Evolutionary conservation across 2,888 invertebrate genomes (phyloP).

Genomic region (Temnothorax unifasciatus): DNA sequence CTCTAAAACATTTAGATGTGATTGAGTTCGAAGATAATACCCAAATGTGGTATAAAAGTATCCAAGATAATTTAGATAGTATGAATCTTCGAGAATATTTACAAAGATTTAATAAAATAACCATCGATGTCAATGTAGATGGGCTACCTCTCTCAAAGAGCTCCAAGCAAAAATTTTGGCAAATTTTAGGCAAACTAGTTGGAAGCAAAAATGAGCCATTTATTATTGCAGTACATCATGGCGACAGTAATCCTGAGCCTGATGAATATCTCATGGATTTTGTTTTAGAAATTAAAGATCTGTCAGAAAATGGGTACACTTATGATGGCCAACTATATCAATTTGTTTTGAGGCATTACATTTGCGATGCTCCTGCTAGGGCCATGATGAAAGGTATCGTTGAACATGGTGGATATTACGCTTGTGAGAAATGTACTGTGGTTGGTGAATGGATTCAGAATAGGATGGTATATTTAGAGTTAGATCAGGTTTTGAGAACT

Average conservation of each 20-base stretch:
- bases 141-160: background rate
- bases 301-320: slow-evolving; percentile 1
- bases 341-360: background rate
- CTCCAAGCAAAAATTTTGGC: slow-evolving; percentile 8
- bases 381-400: background rate
- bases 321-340: background rate
- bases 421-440: slow-evolving; percentile 8
- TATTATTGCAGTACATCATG: slow-evolving; percentile 3
- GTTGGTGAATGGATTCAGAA: slow-evolving; percentile 6
- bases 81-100: slow-evolving; percentile 10
- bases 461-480: background rate
- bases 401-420: background rate
- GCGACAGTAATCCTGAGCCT: background rate
- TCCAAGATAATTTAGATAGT: background rate
- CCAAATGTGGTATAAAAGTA: slow-evolving; percentile 9
- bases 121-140: background rate
- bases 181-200: slow-evolving; percentile 16
- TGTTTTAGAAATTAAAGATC: background rate
- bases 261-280: background rate
- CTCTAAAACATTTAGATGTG: background rate
- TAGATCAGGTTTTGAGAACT: background rate
- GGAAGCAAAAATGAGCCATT: slow-evolving; percentile 1
- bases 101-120: slow-evolving; percentile 12
- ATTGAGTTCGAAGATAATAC: background rate
- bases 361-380: background rate